Percentiles rank a stretch among this genome's conserved stretches.
Evolutionary conservation across 1,140 invertebrate genomes (phyloP).

Genomic region (Helicoverpa armigera): DNA sequence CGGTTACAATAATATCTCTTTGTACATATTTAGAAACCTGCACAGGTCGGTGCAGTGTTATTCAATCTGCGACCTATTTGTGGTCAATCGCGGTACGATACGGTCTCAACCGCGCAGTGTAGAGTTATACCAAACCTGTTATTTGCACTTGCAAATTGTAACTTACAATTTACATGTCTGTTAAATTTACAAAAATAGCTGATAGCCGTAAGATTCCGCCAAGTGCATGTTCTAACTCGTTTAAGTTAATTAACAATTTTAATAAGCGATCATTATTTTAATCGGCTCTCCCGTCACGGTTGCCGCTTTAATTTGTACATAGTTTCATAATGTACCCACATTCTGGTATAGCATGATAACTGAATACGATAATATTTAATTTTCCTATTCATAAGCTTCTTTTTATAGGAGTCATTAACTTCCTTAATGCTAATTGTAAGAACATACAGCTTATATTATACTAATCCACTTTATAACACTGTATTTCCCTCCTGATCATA

Average conservation of each 20-base stretch:
- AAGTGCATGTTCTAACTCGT: constrained; percentile 47
- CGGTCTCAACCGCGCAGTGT: constrained; percentile 59
- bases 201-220: not conserved
- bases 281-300: constrained; percentile 65
- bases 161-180: constrained; percentile 28
- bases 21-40: constrained; percentile 84
- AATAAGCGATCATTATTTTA: constrained; percentile 70
- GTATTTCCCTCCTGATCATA: constrained; percentile 1
- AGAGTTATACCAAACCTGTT: constrained; percentile 66
- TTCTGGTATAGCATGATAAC: constrained; percentile 29
- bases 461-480: not conserved
- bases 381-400: constrained; percentile 7
- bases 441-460: constrained; percentile 6
- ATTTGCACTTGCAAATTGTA: constrained; percentile 27
- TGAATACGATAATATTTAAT: constrained; percentile 26
- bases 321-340: constrained; percentile 52
- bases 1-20: constrained; percentile 77
- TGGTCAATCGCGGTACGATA: constrained; percentile 71
- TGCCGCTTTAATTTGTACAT: constrained; percentile 63
- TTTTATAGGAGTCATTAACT: constrained; percentile 14
- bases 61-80: constrained; percentile 84
- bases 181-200: constrained; percentile 25
- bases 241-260: constrained; percentile 66
- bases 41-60: constrained; percentile 76
- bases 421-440: constrained; percentile 8